Base-by-base conservation (phyloP, 2,797 vertebrate genomes). In the Acanthornis magna region DNA sequence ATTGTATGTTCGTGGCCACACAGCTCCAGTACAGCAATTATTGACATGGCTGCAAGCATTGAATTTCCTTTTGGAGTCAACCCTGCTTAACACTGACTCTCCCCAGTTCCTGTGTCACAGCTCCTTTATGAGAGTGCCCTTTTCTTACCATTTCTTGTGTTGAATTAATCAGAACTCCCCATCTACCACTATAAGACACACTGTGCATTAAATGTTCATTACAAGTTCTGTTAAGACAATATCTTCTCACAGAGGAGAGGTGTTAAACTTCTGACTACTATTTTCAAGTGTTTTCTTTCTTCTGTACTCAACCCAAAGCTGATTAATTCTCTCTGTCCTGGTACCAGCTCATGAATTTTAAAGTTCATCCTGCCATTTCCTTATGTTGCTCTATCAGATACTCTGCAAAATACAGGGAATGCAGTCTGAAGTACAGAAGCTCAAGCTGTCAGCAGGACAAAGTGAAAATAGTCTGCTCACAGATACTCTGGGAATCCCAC, bases 281-380 rank as follows among this genome's bases (percentile, higher is more conserved):
- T 93, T 96, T 95, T 93, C 94, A 94, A 96, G 88, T 96, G 88
- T 96, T 96, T 95, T 94, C 95, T 91, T 95, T 95, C 77, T 91
- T 96, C 93, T 91, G 55, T 88, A 87, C 85, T 96, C 91, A 94
- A 91, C 90, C 47, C 91, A 95, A 89, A 72, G 86, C 89, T 95
- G 94, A 97, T 95, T 97, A 96, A 96, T 96, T 96, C 95, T 95
- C 88, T 91, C 90, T 85, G 75, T 93, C 90, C 77, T 82, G 68
- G 76, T 76, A 95, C 71, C 53, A 92, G 91, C 92, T 95, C 93
- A 95, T 91, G 92, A 93, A 97, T 95, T 96, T 95, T 95, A 95
- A 96, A 95, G 90, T 95, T 94, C 80, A 95, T 88, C 76, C 72
- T 85, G 82, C 85, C 88, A 79, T 91, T 94, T 94, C 87, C 67